These are phyloP conservation scores for Sepiola atlantica DNA, from an alignment of 2,888 invertebrate genomes.

Conservation along the genomic window DNA sequence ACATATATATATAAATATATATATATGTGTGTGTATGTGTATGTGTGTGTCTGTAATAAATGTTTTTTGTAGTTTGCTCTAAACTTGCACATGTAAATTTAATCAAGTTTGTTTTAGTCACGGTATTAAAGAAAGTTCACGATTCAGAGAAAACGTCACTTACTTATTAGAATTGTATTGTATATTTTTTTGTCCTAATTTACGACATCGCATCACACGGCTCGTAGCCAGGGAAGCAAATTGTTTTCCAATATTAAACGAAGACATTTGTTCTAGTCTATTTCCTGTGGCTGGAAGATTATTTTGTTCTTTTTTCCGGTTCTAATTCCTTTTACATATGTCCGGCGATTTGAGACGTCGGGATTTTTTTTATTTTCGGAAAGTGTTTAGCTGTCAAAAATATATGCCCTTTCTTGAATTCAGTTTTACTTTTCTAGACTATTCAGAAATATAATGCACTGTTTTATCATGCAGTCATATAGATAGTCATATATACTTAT, in stretches of 20 bases:
- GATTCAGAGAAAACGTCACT: not conserved
- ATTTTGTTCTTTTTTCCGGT: not conserved
- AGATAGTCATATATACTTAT: no score
- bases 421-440: not conserved
- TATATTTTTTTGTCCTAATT: not conserved
- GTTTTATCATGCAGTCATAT: no score
- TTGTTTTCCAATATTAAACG: slow-evolving; percentile 32
- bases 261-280: not conserved
- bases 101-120: not conserved
- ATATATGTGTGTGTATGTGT: no score
- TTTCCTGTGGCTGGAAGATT: not conserved
- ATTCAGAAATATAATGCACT: not conserved
- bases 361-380: not conserved
- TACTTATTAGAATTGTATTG: not conserved
- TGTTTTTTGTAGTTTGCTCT: no score
- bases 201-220: not conserved
- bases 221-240: not conserved
- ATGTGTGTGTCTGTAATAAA: no score
- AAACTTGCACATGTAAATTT: not conserved
- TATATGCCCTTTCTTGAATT: not conserved
- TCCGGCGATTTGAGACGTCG: not conserved
- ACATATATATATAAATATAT: no score
- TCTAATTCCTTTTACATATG: not conserved
- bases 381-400: not conserved
- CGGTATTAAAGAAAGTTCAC: not conserved